Evolutionary conservation across 2,797 vertebrate species (phyloP), one percentile per base, ranked within the genome.

Genomic region (Percopsis omiscomaycus): DNA sequence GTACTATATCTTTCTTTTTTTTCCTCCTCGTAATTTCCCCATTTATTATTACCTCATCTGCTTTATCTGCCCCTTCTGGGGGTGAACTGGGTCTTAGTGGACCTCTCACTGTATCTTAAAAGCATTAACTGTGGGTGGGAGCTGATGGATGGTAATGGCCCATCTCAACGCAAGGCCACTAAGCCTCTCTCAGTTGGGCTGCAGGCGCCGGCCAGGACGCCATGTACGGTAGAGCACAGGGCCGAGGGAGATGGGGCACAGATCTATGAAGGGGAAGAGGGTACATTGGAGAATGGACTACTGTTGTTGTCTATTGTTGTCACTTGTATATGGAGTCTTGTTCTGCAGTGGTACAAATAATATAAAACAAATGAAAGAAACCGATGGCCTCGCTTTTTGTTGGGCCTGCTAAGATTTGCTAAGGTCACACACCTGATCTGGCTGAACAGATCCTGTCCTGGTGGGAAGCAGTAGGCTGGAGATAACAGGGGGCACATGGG

Each of bases 21-120:
- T 73, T 62, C 73, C 77, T 64, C 79, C 74, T 75, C 77, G 83
- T 82, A 77, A 87, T 90, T 87, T 84, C 60, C 73, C 83, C 79
- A 84, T 89, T 89, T 88, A 86, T 88, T 86, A 89, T 88, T 85
- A 89, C 83, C 85, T 90, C 87, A 88, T 89, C 84, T 80, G 77
- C 66, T 75, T 85, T 83, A 88, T 87, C 87, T 90, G 85, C 79
- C 82, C 85, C 74, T 84, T 88, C 68, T 75, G 66, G 81, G 86
- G 79, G 78, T 82, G 68, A 77, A 72, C 67, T 47, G 68, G 76
- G 79, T 89, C 82, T 82, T 80, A 80, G 84, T 69, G 79, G 83
- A 85, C 79, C 79, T 85, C 65, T 84, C 81, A 87, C 80, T 87
- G 86, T 75, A 87, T 87, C 84, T 86, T 91, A 90, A 90, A 88